Evolutionary conservation across 2,113 vertebrate genomes (phyloP).

Genomic region (Raja brachyura): DNA sequence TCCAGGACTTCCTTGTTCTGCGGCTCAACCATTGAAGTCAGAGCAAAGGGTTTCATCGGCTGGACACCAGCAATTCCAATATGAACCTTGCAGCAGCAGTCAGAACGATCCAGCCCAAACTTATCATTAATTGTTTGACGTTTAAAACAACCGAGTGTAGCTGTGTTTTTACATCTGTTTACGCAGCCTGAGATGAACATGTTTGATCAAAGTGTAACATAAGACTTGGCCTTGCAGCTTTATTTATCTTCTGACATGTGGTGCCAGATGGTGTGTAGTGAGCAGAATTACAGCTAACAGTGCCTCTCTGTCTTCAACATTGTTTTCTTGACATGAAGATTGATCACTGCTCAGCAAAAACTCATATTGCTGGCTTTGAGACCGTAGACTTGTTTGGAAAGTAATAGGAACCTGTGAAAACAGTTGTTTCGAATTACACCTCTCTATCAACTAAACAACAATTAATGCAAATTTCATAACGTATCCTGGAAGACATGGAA

Average conservation of each 20-base stretch:
- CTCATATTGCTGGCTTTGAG: neutral
- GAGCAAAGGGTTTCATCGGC: no score
- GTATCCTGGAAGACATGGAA: neutral
- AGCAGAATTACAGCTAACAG: conserved; percentile 1
- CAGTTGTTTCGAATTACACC: neutral
- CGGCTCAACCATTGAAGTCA: no score
- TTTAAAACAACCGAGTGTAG: conserved; percentile 59
- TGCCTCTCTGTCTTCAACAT: conserved; percentile 9
- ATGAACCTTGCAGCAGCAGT: no score
- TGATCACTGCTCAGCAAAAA: conserved; percentile 14
- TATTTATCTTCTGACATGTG: conserved; percentile 27
- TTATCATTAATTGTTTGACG: conserved; percentile 53
- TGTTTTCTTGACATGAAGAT: conserved; percentile 30
- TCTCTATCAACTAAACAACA: neutral
- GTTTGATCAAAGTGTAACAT: neutral
- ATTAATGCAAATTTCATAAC: neutral
- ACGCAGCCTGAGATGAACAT: neutral
- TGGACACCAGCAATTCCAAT: no score
- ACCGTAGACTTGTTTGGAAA: neutral
- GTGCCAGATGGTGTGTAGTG: neutral
- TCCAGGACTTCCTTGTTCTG: no score
- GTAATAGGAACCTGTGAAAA: neutral
- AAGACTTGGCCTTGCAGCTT: conserved; percentile 1
- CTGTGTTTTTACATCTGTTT: conserved; percentile 41
- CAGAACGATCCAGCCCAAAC: no score